Evolutionary conservation across 2,888 invertebrate species (phyloP).

Genomic region (Eupithecia insigniata): DNA sequence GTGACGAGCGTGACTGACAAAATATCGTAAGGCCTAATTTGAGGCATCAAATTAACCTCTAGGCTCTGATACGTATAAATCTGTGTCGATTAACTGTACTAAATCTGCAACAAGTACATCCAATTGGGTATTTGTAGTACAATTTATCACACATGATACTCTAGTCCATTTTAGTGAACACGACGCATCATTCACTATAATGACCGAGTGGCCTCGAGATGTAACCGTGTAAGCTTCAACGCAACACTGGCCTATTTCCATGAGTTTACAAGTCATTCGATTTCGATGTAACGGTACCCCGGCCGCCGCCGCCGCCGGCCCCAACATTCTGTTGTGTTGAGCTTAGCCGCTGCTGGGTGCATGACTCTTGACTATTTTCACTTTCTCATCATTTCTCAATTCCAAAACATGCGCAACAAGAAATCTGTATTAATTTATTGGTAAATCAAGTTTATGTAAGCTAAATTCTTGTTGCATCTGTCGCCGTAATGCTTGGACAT

Average conservation of each 20-base stretch:
- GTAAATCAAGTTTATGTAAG: constrained; percentile 37
- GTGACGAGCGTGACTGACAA: not conserved
- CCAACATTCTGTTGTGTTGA: constrained; percentile 21
- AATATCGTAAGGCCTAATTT: not conserved
- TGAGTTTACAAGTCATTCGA: constrained; percentile 67
- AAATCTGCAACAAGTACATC: constrained; percentile 9
- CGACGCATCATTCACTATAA: constrained; percentile 28
- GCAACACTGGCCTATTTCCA: constrained; percentile 74
- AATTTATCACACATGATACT: constrained; percentile 19
- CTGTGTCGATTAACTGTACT: constrained; percentile 9
- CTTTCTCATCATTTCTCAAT: constrained; percentile 75
- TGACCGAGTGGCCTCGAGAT: constrained; percentile 31
- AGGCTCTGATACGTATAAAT: constrained; percentile 8
- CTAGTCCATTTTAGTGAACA: constrained; percentile 21
- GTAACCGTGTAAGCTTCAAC: constrained; percentile 36
- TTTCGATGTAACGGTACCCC: constrained; percentile 78
- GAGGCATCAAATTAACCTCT: constrained; percentile 6
- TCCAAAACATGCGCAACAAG: constrained; percentile 42
- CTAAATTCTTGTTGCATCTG: constrained; percentile 8
- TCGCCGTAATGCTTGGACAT: constrained; percentile 18
- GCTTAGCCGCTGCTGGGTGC: constrained; percentile 23
- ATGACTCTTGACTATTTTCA: constrained; percentile 60
- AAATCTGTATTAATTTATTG: not conserved
- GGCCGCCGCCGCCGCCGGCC: constrained; percentile 19
- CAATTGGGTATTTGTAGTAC: constrained; percentile 16